Percentiles rank a stretch among this genome's conserved stretches.
Conservation (phyloP, 2,113 vertebrate species). For the Clarias macrocephalus region DNA sequence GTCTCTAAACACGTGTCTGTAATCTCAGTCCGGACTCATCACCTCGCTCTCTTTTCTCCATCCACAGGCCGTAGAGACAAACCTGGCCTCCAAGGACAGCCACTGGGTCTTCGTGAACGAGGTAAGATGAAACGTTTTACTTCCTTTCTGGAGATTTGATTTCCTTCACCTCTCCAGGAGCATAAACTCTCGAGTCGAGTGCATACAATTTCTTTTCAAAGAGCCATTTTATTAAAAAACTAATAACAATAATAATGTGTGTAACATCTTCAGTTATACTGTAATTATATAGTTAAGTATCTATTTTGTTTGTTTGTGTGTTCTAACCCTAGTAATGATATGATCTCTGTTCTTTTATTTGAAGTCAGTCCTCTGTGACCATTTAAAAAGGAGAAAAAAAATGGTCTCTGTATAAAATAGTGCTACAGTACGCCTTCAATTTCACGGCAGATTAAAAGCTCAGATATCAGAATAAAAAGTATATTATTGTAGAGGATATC, state of each 20-base stretch:
- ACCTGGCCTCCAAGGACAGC: conserved; percentile 97
- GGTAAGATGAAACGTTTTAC: conserved; percentile 73
- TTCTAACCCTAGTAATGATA: not conserved
- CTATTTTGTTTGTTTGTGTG: not conserved
- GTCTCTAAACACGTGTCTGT: not conserved
- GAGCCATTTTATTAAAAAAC: not conserved
- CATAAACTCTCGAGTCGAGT: not conserved
- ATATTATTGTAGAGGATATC: too few relatives aligned
- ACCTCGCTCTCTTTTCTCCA: conserved; percentile 52
- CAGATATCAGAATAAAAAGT: too few relatives aligned
- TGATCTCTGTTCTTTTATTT: too few relatives aligned
- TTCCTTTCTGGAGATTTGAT: not conserved
- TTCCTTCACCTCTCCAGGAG: not conserved
- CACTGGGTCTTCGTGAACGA: conserved; percentile 99
- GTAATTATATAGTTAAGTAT: too few relatives aligned
- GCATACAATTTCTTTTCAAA: too few relatives aligned
- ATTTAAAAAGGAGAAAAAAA: too few relatives aligned
- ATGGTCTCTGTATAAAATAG: too few relatives aligned
- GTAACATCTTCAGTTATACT: not conserved
- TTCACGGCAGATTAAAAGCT: too few relatives aligned
- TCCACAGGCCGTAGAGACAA: conserved; percentile 94
- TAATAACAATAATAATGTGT: not conserved
- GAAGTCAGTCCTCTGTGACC: too few relatives aligned
- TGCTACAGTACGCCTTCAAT: too few relatives aligned
- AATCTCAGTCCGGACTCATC: not conserved